Conservation (phyloP, 2,888 invertebrate species). For the Callinectes sapidus region DNA sequence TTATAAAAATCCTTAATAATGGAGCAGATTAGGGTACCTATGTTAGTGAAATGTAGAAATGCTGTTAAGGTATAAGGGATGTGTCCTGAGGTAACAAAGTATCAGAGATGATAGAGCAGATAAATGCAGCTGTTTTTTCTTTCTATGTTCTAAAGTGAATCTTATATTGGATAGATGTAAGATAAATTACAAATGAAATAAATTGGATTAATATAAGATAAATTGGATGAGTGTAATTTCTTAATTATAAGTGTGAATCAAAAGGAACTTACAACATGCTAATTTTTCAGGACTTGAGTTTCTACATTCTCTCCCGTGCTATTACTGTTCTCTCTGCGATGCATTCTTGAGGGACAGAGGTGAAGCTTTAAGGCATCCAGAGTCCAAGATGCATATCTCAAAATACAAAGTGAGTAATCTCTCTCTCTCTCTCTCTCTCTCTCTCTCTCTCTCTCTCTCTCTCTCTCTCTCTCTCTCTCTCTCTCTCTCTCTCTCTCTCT, state of each 20-base stretch:
- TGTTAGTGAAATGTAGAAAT: no score
- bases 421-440: background rate
- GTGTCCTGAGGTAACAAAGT: no score
- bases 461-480: slow-evolving; percentile 27
- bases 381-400: slow-evolving; percentile 61
- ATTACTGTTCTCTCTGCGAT: slow-evolving; percentile 66
- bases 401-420: slow-evolving; percentile 60
- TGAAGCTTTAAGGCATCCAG: slow-evolving; percentile 57
- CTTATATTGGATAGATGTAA: no score
- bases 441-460: slow-evolving; percentile 18
- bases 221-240: background rate
- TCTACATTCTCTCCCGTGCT: slow-evolving; percentile 58
- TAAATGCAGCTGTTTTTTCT: no score
- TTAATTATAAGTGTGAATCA: background rate
- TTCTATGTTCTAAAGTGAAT: background rate
- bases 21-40: no score
- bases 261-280: background rate
- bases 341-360: slow-evolving; percentile 57
- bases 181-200: no score
- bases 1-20: background rate
- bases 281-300: slow-evolving; percentile 63
- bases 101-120: no score
- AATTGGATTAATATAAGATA: no score
- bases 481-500: background rate
- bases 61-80: no score